Evolutionary conservation across 2,797 vertebrate genomes (phyloP).

Genomic region (Botia almorhae): DNA sequence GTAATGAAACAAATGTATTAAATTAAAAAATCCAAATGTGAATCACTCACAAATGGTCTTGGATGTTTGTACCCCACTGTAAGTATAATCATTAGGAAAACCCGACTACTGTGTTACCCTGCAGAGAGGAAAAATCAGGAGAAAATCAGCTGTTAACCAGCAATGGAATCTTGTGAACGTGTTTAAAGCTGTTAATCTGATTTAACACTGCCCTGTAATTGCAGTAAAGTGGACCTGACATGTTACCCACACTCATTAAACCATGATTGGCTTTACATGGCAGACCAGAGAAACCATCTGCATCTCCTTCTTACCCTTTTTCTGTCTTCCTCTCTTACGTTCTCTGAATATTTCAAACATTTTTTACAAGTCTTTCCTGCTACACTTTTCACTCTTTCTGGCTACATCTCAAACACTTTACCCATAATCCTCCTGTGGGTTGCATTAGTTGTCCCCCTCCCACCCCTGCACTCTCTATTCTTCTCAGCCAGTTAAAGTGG

Average conservation of each 20-base stretch:
- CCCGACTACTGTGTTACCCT: slow-evolving; percentile 56
- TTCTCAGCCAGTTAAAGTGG: slow-evolving; percentile 43
- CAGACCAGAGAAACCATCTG: slow-evolving; percentile 81
- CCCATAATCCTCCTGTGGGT: slow-evolving; percentile 75
- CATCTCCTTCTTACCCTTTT: slow-evolving; percentile 76
- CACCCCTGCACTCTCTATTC: slow-evolving; percentile 62
- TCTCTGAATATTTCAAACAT: slow-evolving; percentile 16
- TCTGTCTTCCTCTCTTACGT: slow-evolving; percentile 77
- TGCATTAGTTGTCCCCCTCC: slow-evolving; percentile 45
- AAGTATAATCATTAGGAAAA: background rate
- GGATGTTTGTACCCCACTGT: background rate
- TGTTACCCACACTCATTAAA: slow-evolving; percentile 79
- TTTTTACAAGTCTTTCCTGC: background rate
- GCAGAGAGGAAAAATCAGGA: slow-evolving; percentile 29
- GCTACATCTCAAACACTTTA: slow-evolving; percentile 71
- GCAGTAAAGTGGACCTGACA: slow-evolving; percentile 85
- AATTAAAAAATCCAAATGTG: background rate
- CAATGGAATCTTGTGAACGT: slow-evolving; percentile 78
- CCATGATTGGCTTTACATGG: slow-evolving; percentile 85
- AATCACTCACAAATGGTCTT: background rate
- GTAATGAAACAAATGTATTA: no score
- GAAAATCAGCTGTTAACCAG: slow-evolving; percentile 79
- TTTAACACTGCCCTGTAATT: slow-evolving; percentile 86
- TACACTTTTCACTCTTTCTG: slow-evolving; percentile 51
- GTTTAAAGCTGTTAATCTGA: slow-evolving; percentile 85